Base-by-base conservation (phyloP, 2,888 invertebrate species). In the Chymomyza fuscimana region DNA sequence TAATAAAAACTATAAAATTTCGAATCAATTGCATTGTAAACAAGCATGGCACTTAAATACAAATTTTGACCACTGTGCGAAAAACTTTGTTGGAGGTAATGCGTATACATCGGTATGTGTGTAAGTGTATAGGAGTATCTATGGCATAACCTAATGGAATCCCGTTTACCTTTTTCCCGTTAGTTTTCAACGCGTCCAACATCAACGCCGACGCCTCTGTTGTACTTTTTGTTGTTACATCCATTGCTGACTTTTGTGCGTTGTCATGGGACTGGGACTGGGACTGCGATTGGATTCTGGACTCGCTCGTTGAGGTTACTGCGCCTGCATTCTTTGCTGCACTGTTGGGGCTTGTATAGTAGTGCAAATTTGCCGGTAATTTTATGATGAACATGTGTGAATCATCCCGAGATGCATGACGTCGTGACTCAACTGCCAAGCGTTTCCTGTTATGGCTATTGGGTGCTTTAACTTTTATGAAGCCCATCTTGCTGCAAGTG, bases 361-460 rank as follows among this genome's bases (percentile, higher is more conserved):
- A 97, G 83, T 95, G 95, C 16, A 94, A 95, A 91, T 96, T 96
- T n/a, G 96, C 96, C 0, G 97, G 97, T 64, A 97, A 92, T 90
- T 97, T 97, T 79, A 97, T 96, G 89, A 97, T 95, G 93, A 95
- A 96, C 94, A 97, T 96, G 92, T 96, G 95, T 46, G 96, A 96
- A 90, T 97, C 97, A 79, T 95, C 95, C 0, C 95, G 94, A 77
- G 93, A 91, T 69, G 94, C 94, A 89, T 95, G 95, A 79, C 95
- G 93, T 72, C 95, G 93, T 74, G 95, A 95, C 91, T 95, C 95
- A 67, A 95, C 95, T 0, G 96, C 96, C 73, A 96, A 92, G 22
- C 97, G 93, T 91, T 97, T 97, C 84, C 96, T 93, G 89, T 96
- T 96, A 89, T 96, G 96, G 62, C 95, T 96, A 72, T 95, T 95